These are phyloP conservation scores for Corvus moneduloides DNA, from an alignment of 2,113 vertebrate species.

Conservation along the genomic window DNA sequence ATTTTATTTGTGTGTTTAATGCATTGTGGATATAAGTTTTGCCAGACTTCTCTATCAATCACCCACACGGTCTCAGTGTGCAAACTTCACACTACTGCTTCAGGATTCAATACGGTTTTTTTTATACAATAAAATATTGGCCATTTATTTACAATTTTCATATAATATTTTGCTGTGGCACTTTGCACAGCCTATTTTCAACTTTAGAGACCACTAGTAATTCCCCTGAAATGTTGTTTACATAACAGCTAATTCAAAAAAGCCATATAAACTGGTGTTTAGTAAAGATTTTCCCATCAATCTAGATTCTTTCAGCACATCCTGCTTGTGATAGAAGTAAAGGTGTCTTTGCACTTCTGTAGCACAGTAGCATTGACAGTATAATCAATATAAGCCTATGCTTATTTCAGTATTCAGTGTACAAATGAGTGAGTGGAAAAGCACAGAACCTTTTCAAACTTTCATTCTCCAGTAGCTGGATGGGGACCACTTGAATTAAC, in stretches of 20 bases:
- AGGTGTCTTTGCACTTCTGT: neutral
- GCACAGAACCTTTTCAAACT: neutral
- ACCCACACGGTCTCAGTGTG: neutral
- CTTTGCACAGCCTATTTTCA: neutral
- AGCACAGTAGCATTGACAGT: neutral
- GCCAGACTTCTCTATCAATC: neutral
- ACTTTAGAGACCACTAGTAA: neutral
- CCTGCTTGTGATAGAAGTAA: neutral
- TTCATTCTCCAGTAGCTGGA: neutral
- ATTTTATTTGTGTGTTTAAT: neutral
- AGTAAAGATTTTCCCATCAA: neutral
- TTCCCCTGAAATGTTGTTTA: neutral
- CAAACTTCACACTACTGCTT: neutral
- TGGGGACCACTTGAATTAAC: neutral
- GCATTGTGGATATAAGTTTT: neutral
- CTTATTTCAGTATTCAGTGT: neutral
- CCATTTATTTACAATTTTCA: neutral
- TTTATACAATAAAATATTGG: neutral
- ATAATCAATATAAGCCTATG: neutral
- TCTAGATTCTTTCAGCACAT: neutral
- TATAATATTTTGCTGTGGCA: neutral
- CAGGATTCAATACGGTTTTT: neutral
- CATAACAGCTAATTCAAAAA: neutral
- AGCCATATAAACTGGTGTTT: neutral
- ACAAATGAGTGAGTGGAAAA: neutral